Percentiles rank a stretch among this genome's conserved stretches.
Evolutionary conservation across 1,140 invertebrate species (phyloP).

Genomic region (Apis laboriosa): DNA sequence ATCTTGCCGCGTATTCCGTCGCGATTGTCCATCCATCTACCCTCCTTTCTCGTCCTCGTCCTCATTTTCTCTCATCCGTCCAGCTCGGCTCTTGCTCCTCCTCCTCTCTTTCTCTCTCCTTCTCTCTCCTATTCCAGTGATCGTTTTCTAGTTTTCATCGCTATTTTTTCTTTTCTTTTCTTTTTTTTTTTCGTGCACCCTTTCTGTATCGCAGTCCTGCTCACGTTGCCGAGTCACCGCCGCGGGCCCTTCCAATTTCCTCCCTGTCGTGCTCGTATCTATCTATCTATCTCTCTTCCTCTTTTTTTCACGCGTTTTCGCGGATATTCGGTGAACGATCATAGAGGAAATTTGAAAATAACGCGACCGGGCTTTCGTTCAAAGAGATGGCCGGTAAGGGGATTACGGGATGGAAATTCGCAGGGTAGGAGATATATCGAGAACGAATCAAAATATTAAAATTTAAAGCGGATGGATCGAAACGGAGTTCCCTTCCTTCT

Average conservation of each 20-base stretch:
- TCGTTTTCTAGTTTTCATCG: constrained; percentile 1
- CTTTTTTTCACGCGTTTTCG: constrained; percentile 43
- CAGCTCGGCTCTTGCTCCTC: not conserved
- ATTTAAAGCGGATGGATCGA: constrained; percentile 11
- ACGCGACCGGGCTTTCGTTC: constrained; percentile 14
- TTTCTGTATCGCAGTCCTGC: constrained; percentile 33
- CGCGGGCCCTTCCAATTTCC: constrained; percentile 69
- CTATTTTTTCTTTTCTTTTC: constrained; percentile 11
- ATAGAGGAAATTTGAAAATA: constrained; percentile 50
- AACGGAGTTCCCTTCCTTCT: not conserved
- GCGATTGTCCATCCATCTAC: constrained; percentile 29
- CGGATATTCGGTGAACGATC: constrained; percentile 44
- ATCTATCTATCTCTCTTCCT: not conserved
- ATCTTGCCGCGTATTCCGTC: constrained; percentile 51
- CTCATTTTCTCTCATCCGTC: not conserved
- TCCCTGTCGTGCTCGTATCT: constrained; percentile 48
- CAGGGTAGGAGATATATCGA: not conserved
- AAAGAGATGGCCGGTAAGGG: constrained; percentile 27
- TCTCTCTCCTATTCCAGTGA: not conserved
- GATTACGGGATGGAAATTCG: constrained; percentile 24
- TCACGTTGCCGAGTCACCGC: constrained; percentile 44
- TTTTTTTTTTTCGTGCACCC: not conserved
- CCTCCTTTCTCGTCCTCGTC: not conserved
- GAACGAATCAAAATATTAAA: constrained; percentile 19
- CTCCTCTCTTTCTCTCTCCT: not conserved